Evolutionary conservation across 2,888 invertebrate species (phyloP), one percentile per base, ranked within the genome.

Genomic region (Lepetodrilus schrolli): DNA sequence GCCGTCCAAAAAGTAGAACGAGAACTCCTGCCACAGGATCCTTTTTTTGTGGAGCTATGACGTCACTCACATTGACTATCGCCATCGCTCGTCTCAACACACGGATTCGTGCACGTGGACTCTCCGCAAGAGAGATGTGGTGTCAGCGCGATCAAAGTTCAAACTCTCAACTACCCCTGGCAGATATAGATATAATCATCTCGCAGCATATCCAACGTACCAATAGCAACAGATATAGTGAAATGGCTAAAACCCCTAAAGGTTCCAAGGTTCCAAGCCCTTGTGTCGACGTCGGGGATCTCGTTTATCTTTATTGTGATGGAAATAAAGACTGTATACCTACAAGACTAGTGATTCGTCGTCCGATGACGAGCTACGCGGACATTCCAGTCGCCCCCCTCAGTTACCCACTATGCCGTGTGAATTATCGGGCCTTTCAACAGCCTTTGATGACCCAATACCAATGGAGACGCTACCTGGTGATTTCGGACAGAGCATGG

Each of bases 61-160:
- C 65, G 3, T 36, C 65, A 13, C 13, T 36, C 7, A 37, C 34
- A 2, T 49, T 70, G 26, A 13, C 70, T 17, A n/a, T 70, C 10
- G 50, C 48, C 1, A 36, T 48, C 13, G 47, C 48, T 4, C 43
- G 48, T 10, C 70, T 48, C 13, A 70, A 70, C 34, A 48, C 70
- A 34, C 43, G 48, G 26, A 70, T 70, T 10, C 70, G 70, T 17
- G n/a, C 26, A 7, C 21, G 47, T 8, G 48, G 70, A 17, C 50
- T 70, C 13, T 70, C 70, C 2, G 26, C 51, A 23, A 17, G 48
- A 26, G 69, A 69, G 34, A 69, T 69, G 69, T 30, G 23, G 47
- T n/a, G n/a, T n/a, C 13, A 48, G 8, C 48, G 23, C 4, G 47
- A 26, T 20, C 47, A 43, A n/a, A 48, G 21, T 30, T 30, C 43